These are phyloP conservation scores for Rafetus swinhoei DNA, from an alignment of 2,113 vertebrate genomes.

Conservation along the genomic window DNA sequence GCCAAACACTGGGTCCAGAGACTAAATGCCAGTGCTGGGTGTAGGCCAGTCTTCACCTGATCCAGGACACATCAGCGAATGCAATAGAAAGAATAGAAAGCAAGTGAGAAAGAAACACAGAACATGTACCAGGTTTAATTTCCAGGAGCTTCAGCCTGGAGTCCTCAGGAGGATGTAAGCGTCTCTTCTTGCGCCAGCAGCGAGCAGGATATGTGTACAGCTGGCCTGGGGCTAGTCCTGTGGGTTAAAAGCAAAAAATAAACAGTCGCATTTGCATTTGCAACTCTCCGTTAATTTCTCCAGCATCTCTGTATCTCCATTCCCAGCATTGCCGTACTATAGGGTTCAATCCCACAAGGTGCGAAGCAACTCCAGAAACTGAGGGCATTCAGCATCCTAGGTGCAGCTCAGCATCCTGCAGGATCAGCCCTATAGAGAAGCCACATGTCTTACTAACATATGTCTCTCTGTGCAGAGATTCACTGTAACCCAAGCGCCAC, in stretches of 20 bases:
- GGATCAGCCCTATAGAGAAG: conserved; percentile 55
- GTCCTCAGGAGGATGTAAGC: conserved; percentile 90
- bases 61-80: neutral
- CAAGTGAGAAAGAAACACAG: neutral
- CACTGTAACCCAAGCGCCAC: conserved; percentile 56
- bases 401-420: conserved; percentile 35
- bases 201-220: conserved; percentile 97
- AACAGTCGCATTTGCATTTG: conserved; percentile 25
- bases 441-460: conserved; percentile 42
- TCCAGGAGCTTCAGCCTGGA: conserved; percentile 91
- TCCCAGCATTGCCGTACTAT: conserved; percentile 11
- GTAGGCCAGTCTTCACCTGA: conserved; percentile 29
- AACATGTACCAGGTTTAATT: conserved; percentile 89
- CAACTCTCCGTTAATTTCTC: conserved; percentile 38
- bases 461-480: conserved; percentile 20
- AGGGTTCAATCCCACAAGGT: conserved; percentile 10
- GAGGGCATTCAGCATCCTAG: conserved; percentile 20
- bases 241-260: conserved; percentile 65
- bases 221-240: conserved; percentile 92
- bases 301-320: conserved; percentile 36
- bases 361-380: neutral
- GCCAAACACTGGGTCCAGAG: conserved; percentile 27
- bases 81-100: neutral
- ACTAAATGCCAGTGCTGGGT: conserved; percentile 29
- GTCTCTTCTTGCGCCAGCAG: conserved; percentile 97